phyloP scores from a whole-genome alignment of 2,113 vertebrate species.

The Chaenogobius annularis region DNA sequence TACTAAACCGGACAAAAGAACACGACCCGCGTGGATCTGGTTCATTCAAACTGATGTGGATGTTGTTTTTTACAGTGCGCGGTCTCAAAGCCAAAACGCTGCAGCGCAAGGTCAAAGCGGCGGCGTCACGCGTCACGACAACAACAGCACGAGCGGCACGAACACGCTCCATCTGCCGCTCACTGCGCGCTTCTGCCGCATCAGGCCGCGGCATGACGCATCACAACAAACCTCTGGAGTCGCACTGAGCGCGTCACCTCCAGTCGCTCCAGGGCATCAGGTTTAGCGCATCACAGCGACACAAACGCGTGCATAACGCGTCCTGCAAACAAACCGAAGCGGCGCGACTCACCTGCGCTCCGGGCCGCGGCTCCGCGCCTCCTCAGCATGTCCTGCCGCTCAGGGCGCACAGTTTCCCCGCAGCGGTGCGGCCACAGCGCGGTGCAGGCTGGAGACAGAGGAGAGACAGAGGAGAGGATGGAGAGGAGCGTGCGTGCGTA shows the following conservation, averaged over 20 bases:
- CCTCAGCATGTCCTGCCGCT: not conserved
- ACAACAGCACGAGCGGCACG: not conserved
- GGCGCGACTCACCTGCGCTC: not conserved
- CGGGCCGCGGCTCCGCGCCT: not conserved
- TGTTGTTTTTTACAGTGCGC: no score
- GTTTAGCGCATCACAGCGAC: not conserved
- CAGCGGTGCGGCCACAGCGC: no score
- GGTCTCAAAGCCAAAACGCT: not conserved
- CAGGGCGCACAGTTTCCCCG: not conserved
- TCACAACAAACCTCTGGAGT: not conserved
- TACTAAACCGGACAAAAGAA: no score
- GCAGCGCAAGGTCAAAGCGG: not conserved
- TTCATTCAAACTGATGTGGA: no score
- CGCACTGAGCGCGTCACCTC: no score
- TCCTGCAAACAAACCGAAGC: not conserved
- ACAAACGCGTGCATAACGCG: not conserved
- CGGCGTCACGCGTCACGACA: not conserved
- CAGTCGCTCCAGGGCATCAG: not conserved
- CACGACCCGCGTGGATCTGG: no score
- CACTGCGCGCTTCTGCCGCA: no score
- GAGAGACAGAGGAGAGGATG: not conserved
- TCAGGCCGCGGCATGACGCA: not conserved
- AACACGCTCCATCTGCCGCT: no score
- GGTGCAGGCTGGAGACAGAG: not conserved
- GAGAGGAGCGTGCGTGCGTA: not conserved